These are phyloP conservation scores for Anodontia alba DNA, from an alignment of 2,888 invertebrate genomes.

Conservation along the genomic window DNA sequence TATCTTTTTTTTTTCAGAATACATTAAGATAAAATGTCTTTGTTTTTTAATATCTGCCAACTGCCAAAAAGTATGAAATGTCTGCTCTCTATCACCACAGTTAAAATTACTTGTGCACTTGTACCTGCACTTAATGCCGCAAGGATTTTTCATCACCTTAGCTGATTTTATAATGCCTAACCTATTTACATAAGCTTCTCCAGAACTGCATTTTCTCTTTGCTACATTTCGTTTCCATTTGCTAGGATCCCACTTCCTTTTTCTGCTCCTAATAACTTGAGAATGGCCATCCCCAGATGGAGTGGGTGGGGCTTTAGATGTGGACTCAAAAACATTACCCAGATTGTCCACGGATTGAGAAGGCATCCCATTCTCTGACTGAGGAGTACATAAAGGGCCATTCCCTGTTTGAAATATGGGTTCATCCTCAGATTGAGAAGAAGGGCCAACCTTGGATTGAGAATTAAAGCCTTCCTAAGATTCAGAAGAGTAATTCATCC, in stretches of 20 bases:
- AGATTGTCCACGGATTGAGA: not conserved
- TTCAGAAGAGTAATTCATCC: not conserved
- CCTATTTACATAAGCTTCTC: not conserved
- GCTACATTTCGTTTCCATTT: constrained; percentile 1
- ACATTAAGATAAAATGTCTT: not conserved
- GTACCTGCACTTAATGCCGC: not conserved
- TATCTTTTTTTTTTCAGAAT: not conserved
- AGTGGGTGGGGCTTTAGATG: not conserved
- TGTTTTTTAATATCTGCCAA: not conserved
- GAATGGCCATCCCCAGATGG: not conserved
- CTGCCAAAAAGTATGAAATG: not conserved
- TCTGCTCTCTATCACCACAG: not conserved
- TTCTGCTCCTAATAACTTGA: not conserved
- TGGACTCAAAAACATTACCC: no score
- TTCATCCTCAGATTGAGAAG: not conserved
- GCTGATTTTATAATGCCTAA: not conserved
- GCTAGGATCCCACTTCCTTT: constrained; percentile 4
- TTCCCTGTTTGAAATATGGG: not conserved
- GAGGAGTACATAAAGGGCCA: not conserved
- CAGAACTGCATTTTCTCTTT: not conserved
- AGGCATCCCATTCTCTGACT: not conserved
- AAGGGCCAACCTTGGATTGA: not conserved
- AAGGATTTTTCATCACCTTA: not conserved
- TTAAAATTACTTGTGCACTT: not conserved
- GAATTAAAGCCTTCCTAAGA: not conserved